Evolutionary conservation across 2,888 invertebrate species (phyloP).

Genomic region (Atherix ibis): DNA sequence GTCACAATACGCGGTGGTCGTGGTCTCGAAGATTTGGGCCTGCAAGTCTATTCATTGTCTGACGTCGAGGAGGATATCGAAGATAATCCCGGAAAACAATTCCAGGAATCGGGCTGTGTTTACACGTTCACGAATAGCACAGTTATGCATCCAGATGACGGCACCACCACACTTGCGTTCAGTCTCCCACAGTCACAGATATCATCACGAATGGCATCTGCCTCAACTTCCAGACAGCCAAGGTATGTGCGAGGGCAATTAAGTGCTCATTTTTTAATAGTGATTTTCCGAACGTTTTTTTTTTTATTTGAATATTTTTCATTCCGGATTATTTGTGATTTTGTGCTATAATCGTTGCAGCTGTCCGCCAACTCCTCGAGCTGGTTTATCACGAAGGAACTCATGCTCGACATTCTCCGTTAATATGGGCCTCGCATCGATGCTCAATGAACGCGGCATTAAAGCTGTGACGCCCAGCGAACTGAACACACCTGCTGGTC

Average conservation of each 20-base stretch:
- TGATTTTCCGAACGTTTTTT: too few species aligned
- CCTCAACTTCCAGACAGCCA: conserved; percentile 37
- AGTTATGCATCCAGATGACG: conserved; percentile 80
- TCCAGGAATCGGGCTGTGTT: conserved; percentile 60
- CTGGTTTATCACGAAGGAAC: conserved; percentile 53
- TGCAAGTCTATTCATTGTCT: conserved; percentile 45
- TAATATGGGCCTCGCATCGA: conserved; percentile 48
- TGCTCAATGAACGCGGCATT: conserved; percentile 63
- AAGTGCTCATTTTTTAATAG: too few species aligned
- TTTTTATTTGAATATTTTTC: too few species aligned
- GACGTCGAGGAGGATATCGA: conserved; percentile 58
- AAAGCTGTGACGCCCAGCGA: conserved; percentile 56
- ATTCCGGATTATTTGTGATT: too few species aligned
- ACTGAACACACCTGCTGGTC: conserved; percentile 45
- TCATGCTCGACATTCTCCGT: conserved; percentile 70
- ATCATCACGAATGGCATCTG: conserved; percentile 53
- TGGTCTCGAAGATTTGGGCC: conserved; percentile 55
- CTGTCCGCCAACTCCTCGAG: conserved; percentile 33
- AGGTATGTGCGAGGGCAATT: conserved; percentile 27
- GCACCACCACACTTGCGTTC: conserved; percentile 41
- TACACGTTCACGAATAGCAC: conserved; percentile 79
- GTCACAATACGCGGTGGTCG: conserved; percentile 71
- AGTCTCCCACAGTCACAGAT: conserved; percentile 47
- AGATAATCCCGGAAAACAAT: conserved; percentile 57
- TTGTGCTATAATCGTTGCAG: too few species aligned